Conservation (phyloP, 2,113 vertebrate genomes). For the Gymnocephalus cernua region DNA sequence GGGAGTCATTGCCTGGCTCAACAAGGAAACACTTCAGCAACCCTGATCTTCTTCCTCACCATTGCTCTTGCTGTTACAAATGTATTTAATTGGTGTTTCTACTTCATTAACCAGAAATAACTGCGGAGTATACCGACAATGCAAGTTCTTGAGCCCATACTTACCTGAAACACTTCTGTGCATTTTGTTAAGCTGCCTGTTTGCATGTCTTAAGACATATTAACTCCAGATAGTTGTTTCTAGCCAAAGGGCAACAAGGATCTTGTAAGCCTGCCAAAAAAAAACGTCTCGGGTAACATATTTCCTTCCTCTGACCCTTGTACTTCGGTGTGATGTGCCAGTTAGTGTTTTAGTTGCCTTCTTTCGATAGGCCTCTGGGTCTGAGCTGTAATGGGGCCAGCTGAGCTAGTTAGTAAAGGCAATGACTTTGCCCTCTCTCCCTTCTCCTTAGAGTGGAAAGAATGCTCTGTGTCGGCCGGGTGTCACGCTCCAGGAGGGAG, state of each 20-base stretch:
- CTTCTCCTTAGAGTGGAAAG: constrained; percentile 68
- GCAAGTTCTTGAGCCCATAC: not conserved
- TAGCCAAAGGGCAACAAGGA: constrained; percentile 22
- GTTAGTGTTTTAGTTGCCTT: not conserved
- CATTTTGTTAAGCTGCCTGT: constrained; percentile 10
- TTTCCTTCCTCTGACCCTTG: constrained; percentile 37
- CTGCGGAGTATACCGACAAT: not conserved
- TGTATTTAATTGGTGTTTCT: not conserved
- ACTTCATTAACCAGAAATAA: not conserved
- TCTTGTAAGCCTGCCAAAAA: constrained; percentile 10
- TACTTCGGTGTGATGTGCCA: constrained; percentile 13
- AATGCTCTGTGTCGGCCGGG: constrained; percentile 63
- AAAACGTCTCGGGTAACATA: constrained; percentile 24
- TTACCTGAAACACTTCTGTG: not conserved
- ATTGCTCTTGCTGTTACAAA: not conserved
- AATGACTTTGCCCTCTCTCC: constrained; percentile 53
- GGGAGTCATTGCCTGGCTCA: not conserved
- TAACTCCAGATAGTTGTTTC: constrained; percentile 19
- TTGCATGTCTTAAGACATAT: constrained; percentile 36
- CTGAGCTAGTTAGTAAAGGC: constrained; percentile 46
- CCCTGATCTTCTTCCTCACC: not conserved
- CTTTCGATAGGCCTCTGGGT: not conserved
- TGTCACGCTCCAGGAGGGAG: constrained; percentile 69
- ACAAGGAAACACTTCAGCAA: not conserved
- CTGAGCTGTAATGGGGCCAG: constrained; percentile 15